These are phyloP conservation scores for Mycetomoellerius zeteki DNA, from an alignment of 1,140 invertebrate genomes.

Conservation along the genomic window DNA sequence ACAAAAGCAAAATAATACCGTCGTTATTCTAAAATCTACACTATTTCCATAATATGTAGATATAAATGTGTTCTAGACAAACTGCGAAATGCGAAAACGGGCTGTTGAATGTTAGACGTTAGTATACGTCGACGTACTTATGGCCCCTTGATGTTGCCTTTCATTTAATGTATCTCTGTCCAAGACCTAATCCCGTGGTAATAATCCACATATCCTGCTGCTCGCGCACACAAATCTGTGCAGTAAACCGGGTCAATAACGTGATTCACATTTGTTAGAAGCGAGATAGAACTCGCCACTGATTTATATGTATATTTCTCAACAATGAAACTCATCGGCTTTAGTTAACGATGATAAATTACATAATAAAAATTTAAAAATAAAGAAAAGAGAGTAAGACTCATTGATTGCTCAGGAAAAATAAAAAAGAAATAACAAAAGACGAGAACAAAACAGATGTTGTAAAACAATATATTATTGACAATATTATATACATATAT, in stretches of 20 bases:
- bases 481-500: background rate
- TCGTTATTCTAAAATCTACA: background rate
- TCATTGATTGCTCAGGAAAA: no score
- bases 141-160: conserved; percentile 66
- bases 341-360: background rate
- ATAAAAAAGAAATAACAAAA: no score
- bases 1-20: background rate
- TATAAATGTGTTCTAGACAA: conserved; percentile 4
- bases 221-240: conserved; percentile 40
- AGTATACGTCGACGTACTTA: conserved; percentile 51
- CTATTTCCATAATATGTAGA: background rate
- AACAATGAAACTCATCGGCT: background rate
- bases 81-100: conserved; percentile 15
- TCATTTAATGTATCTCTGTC: conserved; percentile 65
- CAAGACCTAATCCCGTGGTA: conserved; percentile 69
- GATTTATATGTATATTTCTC: background rate
- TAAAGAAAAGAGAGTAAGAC: no score
- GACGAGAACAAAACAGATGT: no score
- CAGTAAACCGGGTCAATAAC: conserved; percentile 61
- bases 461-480: no score
- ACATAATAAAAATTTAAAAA: conserved; percentile 13
- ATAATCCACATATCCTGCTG: conserved; percentile 66
- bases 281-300: background rate
- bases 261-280: conserved; percentile 72
- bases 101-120: conserved; percentile 29